These are phyloP conservation scores for Chymomyza fuscimana DNA, from an alignment of 2,888 invertebrate species.

Conservation along the genomic window DNA sequence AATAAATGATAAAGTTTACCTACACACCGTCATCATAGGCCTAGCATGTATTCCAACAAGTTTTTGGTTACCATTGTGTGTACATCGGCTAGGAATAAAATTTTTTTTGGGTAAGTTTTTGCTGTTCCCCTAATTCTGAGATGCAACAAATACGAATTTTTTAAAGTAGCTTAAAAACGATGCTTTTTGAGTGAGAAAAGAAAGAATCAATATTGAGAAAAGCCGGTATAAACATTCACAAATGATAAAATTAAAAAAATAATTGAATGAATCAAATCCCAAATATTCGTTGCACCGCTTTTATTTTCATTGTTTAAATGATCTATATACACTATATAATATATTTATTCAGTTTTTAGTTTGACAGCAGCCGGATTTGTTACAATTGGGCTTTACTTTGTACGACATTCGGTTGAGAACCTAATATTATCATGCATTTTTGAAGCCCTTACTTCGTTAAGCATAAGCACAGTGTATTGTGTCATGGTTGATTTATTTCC, in stretches of 20 bases:
- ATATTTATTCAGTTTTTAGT: conserved; percentile 83
- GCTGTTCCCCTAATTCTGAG: too few relatives aligned
- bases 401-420: conserved; percentile 86
- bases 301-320: not conserved
- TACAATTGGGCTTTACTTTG: conserved; percentile 88
- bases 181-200: too few relatives aligned
- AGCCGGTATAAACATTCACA: too few relatives aligned
- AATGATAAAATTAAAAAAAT: too few relatives aligned
- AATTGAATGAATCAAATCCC: too few relatives aligned
- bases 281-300: not conserved
- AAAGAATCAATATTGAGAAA: too few relatives aligned
- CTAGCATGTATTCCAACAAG: conserved; percentile 90
- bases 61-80: conserved; percentile 88
- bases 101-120: conserved; percentile 85
- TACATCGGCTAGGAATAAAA: conserved; percentile 89
- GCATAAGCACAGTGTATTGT: conserved; percentile 89
- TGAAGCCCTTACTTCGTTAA: conserved; percentile 89
- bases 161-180: too few relatives aligned
- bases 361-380: conserved; percentile 86
- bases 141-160: too few relatives aligned
- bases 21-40: conserved; percentile 89
- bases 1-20: conserved; percentile 85
- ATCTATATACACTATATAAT: not conserved
- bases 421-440: conserved; percentile 88
- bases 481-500: conserved; percentile 91